A percentile compares a stretch with the other conserved stretches of the same genome.
Conservation (phyloP, 92 coral and sea anemone genomes). For the Parazoanthus atlanticus region DNA sequence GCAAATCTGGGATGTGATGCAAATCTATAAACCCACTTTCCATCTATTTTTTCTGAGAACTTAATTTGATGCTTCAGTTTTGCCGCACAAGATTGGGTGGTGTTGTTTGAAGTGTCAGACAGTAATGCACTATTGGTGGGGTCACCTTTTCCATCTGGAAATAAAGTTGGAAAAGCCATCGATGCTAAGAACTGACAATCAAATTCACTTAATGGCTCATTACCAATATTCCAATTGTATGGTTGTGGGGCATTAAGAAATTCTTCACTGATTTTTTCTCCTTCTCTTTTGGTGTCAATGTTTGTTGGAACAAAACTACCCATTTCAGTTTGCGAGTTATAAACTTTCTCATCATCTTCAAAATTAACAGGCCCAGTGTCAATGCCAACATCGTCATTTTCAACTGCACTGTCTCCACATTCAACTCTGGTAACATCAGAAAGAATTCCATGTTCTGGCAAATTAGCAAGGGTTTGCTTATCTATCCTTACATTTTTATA, state of each 20-base stretch:
- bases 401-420: background rate
- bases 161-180: conserved; percentile 59
- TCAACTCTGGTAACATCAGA: conserved; percentile 49
- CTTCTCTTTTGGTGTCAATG: conserved; percentile 42
- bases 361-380: conserved; percentile 63
- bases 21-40: conserved; percentile 59
- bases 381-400: conserved; percentile 26
- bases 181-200: conserved; percentile 29
- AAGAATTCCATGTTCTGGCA: conserved; percentile 54
- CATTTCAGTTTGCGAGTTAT: conserved; percentile 64
- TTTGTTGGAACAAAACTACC: conserved; percentile 69
- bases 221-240: conserved; percentile 54
- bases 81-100: conserved; percentile 36
- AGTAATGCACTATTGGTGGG: conserved; percentile 47
- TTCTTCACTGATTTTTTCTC: conserved; percentile 34
- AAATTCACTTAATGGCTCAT: conserved; percentile 44
- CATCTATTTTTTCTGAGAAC: conserved; percentile 53
- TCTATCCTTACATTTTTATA: conserved; percentile 49
- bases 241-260: conserved; percentile 28
- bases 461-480: conserved; percentile 20
- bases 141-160: conserved; percentile 53
- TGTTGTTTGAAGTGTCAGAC: conserved; percentile 39
- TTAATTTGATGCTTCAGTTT: conserved; percentile 56
- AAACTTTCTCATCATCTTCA: conserved; percentile 63
- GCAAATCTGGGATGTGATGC: conserved; percentile 52